Conservation (phyloP, 2,797 vertebrate genomes). For the Erithacus rubecula region DNA sequence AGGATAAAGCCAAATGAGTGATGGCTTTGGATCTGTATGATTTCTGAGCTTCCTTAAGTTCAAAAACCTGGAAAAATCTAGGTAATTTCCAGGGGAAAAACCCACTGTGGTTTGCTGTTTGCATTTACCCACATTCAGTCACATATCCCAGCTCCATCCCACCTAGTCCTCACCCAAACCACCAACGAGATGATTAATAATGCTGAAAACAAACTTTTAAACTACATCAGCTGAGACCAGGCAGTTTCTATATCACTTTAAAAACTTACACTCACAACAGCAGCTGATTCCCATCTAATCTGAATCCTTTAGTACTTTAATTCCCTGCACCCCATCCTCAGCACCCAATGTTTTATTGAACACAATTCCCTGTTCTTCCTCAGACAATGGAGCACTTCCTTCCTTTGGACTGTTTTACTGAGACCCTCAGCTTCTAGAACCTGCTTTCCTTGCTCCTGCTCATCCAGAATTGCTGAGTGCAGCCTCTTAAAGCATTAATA, state of each 20-base stretch:
- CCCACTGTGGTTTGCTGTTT: neutral
- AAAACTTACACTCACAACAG: neutral
- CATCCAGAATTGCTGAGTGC: neutral
- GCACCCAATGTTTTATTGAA: neutral
- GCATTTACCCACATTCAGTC: rapidly evolving
- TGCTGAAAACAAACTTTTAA: neutral
- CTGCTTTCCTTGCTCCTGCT: neutral
- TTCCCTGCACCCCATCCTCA: neutral
- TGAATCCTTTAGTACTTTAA: neutral
- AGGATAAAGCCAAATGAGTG: neutral
- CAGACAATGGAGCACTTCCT: neutral
- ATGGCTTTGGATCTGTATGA: rapidly evolving
- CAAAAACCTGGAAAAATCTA: neutral
- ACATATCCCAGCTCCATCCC: neutral
- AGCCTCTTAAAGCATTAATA: neutral
- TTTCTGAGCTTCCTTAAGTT: neutral
- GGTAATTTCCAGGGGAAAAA: neutral
- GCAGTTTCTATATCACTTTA: neutral
- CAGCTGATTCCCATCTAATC: neutral
- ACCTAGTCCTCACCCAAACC: neutral
- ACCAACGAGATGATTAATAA: neutral
- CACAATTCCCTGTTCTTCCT: neutral
- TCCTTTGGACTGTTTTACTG: neutral
- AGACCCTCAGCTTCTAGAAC: neutral
- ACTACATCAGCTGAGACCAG: neutral